Base-by-base conservation (phyloP, 2,113 vertebrate genomes). In the Chamaea fasciata region DNA sequence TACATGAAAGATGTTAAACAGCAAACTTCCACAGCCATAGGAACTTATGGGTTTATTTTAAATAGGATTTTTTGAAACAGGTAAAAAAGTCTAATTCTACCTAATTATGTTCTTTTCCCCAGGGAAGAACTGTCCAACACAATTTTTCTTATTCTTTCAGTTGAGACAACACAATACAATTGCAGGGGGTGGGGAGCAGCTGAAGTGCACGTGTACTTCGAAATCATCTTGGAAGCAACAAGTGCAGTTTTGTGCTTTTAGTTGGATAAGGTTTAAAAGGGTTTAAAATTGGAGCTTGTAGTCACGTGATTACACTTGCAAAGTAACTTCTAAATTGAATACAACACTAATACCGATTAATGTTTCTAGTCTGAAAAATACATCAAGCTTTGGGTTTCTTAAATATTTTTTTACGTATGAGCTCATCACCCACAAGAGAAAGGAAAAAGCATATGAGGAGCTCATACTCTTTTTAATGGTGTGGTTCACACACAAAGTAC, bases 401-500 rank as follows among this genome's bases (percentile, higher is more conserved):
- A 39, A 39, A 39, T 39, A 39, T 39, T 30, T 23, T 80, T 80
- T 86, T 18, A 60, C 3, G 3, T 15, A 56, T 47, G 24, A 88
- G 49, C 22, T 69, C 52, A 84, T 47, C 15, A 39, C 11, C 79
- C 27, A 7, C 31, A 83, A 22, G 1, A 74, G 4, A 65, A 91
- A 90, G 23, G 10, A 8, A 74, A 81, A 89, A 81, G 5, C 6
- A 3, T 4, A 24, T 1, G 7, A 73, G 20, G 77, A 69, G 0
- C 3, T 5, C 4, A 20, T 37, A 35, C 15, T 76, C 10, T 44
- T 69, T 59, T 82, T 31, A 49, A 73, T 8, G 9, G 4, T 12
- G 24, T 2, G n/a, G 9, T 15, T 20, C 9, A 27, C 7, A 11
- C 5, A n/a, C 13, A 9, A 55, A 12, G 50, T 39, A 26, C 0